Evolutionary conservation across 1,140 invertebrate species (phyloP), one percentile per base, ranked within the genome.

Genomic region (Trichomalopsis sarcophagae): DNA sequence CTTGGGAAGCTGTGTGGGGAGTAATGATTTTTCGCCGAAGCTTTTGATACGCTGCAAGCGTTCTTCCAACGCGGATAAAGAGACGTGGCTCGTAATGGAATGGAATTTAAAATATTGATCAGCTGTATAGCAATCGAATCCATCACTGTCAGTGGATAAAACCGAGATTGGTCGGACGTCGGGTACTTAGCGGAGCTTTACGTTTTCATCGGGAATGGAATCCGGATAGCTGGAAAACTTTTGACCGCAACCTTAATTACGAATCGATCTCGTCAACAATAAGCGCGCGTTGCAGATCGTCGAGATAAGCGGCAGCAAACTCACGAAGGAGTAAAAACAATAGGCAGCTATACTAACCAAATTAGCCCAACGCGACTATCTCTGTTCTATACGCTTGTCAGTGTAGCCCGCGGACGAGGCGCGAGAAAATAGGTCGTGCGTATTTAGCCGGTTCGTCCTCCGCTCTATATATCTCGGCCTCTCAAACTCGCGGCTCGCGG

Each of bases 381-480:
- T 44, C 44, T 7, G 7, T 23, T 76, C 40, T 27, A 27, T 27
- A 27, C 27, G 27, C 27, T 27, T 27, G 1, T 0, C 27, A 27
- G 50, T 21, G 5, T 74, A 74, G 17, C 33, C 33, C 33, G 23
- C 17, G 21, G 74, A 76, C 27, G 40, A 44, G 23, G 77, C 11
- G 77, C 30, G 44, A 50, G 23, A 82, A 82, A 40, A 82, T 82
- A 82, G 80, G 80, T 82, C 80, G 68, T 82, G 80, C 69, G 69
- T 82, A 74, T 82, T 82, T 82, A 50, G 44, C 44, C 11, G 80
- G 80, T 82, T 14, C 33, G 27, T 77, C 44, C 66, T 0, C 6
- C 40, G 14, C 33, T 36, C 33, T 36, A 36, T 36, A 36, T 36
- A 36, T 36, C 3, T 36, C 33, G 33, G 33, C 40, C 33, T 69